A percentile compares a stretch with the other conserved stretches of the same genome.
phyloP scores from a whole-genome alignment of 1,140 invertebrate species.

The Brachionus angularis region DNA sequence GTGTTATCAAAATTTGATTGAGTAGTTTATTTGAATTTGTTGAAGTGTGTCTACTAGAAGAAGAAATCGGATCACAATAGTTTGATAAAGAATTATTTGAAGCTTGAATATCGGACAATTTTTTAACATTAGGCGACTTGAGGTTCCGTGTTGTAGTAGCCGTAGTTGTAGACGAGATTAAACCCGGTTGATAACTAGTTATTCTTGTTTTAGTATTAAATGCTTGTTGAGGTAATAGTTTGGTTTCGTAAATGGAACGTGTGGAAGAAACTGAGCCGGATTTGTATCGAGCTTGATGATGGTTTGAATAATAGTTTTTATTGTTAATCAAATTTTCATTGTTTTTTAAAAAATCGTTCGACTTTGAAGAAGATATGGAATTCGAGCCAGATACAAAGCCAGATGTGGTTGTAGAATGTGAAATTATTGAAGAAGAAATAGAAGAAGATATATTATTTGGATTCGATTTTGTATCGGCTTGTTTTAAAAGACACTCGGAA shows the following conservation, averaged over 20 bases:
- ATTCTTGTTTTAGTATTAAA: conserved; percentile 3
- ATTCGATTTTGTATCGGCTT: neutral
- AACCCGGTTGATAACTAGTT: neutral
- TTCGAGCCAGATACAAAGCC: conserved; percentile 25
- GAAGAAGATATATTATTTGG: neutral
- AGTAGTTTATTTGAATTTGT: neutral
- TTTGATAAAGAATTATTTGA: neutral
- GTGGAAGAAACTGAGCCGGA: conserved; percentile 20
- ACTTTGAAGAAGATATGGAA: conserved; percentile 13
- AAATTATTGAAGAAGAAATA: conserved; percentile 1
- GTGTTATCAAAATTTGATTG: neutral
- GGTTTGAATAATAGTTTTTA: no score
- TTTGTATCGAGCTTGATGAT: no score
- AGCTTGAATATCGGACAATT: conserved; percentile 8
- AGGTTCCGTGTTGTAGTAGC: neutral
- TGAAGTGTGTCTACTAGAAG: conserved; percentile 1
- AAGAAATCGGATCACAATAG: neutral
- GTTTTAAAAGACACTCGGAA: neutral
- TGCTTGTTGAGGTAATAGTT: no score
- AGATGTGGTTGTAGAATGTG: neutral
- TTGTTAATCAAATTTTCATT: no score
- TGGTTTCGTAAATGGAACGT: no score
- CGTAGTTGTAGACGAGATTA: no score
- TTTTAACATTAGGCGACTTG: neutral
- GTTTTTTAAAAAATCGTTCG: neutral